Evolutionary conservation across 2,797 vertebrate genomes (phyloP), one percentile per base, ranked within the genome.

Genomic region (Semotilus atromaculatus): DNA sequence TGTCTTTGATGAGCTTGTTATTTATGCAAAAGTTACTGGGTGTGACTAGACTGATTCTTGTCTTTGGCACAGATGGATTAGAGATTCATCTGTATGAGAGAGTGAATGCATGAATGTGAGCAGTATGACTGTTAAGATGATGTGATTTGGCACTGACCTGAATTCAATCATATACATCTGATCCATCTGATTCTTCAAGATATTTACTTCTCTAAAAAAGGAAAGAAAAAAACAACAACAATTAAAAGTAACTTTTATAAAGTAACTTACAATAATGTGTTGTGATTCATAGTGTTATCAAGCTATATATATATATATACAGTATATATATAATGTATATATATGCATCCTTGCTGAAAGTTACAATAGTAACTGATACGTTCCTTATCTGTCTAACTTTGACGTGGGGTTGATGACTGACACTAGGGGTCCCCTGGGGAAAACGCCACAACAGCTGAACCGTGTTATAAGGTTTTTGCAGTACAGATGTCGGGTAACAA

Each of bases 141-240:
- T 38, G 75, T 34, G 45, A 48, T 86, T 72, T 86, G 64, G 36
- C 23, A 84, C 81, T 87, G 80, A 89, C 82, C 86, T 88, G 83
- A 72, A 76, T 86, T 82, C 55, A 36, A 43, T 67, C 38, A 48
- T 58, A 64, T 72, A 67, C 40, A 53, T n/a, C n/a, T n/a, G n/a
- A 43, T 74, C 67, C 31, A 75, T 84, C 83, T 86, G 31, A 82
- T 67, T 73, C 14, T 21, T 70, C 51, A 9, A 43, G 45, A 82
- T 74, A 31, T 31, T 40, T 23, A 48, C 62, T 48, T 40, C n/a
- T 51, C 68, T 36, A 62, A 85, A 75, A 66, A 82, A 29, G 74
- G 64, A 64, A 53, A 11, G 4, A 84, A 13, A 72, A 62, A 70
- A 74, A 26, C 19, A 77, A 51, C n/a, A 80, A 29, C 7, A 51